Evolutionary conservation across 2,797 vertebrate genomes (phyloP).

Genomic region (Pseudocheirus occidentalis): DNA sequence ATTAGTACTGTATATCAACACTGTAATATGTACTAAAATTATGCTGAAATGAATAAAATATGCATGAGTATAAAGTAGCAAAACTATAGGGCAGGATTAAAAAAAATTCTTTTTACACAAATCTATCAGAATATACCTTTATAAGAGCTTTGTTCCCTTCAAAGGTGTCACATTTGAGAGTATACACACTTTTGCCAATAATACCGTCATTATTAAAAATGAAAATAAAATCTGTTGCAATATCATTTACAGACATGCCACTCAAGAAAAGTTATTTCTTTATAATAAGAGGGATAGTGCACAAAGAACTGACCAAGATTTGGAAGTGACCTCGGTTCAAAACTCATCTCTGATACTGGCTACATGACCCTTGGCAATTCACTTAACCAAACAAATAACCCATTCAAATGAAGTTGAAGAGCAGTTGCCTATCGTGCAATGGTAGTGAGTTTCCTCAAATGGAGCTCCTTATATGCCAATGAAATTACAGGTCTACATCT

Average conservation of each 20-base stretch:
- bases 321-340: not conserved
- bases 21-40: not conserved
- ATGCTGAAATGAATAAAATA: not conserved
- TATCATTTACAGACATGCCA: not conserved
- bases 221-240: not conserved
- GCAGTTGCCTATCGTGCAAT: not conserved
- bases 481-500: not conserved
- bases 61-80: not conserved
- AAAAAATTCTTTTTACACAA: not conserved
- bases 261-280: not conserved
- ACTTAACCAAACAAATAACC: not conserved
- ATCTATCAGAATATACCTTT: not conserved
- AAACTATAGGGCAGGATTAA: not conserved
- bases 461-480: not conserved
- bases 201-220: not conserved
- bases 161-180: not conserved
- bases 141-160: not conserved
- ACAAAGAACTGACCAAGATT: not conserved
- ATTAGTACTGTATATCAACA: not conserved
- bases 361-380: not conserved
- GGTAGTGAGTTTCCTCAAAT: not conserved
- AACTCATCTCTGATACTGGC: not conserved
- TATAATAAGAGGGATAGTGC: not conserved
- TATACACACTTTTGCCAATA: not conserved
- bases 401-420: not conserved